A percentile compares a stretch with the other conserved stretches of the same genome.
Evolutionary conservation across 2,113 vertebrate species (phyloP).

Genomic region (Tor tambroides): DNA sequence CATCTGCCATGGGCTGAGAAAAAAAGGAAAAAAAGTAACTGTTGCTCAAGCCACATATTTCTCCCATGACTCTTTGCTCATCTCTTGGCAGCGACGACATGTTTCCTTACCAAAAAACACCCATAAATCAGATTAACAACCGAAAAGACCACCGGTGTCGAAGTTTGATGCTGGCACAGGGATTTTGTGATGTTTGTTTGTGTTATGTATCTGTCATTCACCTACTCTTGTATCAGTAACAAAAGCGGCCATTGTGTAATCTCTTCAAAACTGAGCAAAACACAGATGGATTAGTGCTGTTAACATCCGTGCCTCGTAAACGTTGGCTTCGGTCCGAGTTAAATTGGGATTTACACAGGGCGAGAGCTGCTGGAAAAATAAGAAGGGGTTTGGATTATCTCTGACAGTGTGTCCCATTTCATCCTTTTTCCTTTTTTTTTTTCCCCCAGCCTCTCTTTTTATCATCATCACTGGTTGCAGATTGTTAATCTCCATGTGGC

Average conservation of each 20-base stretch:
- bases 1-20: slow-evolving; percentile 52
- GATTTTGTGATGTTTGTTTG: slow-evolving; percentile 63
- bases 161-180: slow-evolving; percentile 64
- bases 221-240: slow-evolving; percentile 66
- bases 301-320: slow-evolving; percentile 75
- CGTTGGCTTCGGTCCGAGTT: slow-evolving; percentile 78
- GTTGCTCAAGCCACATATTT: slow-evolving; percentile 55
- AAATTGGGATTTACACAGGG: slow-evolving; percentile 91
- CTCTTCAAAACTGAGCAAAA: slow-evolving; percentile 79
- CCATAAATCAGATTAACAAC: slow-evolving; percentile 65
- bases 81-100: slow-evolving; percentile 51
- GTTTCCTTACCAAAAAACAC: slow-evolving; percentile 55
- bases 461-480: slow-evolving; percentile 79
- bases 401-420: slow-evolving; percentile 83
- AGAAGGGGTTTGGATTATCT: slow-evolving; percentile 83
- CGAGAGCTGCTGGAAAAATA: slow-evolving; percentile 65
- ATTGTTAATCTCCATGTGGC: slow-evolving; percentile 96
- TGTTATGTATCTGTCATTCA: slow-evolving; percentile 51
- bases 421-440: slow-evolving; percentile 70
- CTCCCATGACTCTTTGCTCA: slow-evolving; percentile 57
- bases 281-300: slow-evolving; percentile 79
- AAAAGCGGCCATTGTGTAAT: slow-evolving; percentile 78
- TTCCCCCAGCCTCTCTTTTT: slow-evolving; percentile 11
- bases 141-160: slow-evolving; percentile 69
- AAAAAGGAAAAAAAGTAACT: slow-evolving; percentile 40